Evolutionary conservation across 2,888 invertebrate species (phyloP).

Genomic region (Odontocolon sp.): DNA sequence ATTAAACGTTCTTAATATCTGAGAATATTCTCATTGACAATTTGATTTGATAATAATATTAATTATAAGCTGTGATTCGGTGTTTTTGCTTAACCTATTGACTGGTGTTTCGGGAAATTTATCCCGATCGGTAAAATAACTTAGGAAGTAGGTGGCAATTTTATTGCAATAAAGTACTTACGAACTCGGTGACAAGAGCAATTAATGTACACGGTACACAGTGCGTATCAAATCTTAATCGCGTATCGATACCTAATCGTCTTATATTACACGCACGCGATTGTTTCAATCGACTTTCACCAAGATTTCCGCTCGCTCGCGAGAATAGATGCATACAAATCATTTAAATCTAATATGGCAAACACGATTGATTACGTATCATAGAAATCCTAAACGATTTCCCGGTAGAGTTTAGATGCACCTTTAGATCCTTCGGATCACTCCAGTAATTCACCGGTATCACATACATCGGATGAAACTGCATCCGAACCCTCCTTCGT

Average conservation of each 20-base stretch:
- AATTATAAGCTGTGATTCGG: constrained; percentile 19
- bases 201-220: constrained; percentile 29
- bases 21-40: constrained; percentile 7
- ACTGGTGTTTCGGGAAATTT: constrained; percentile 43
- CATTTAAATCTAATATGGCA: constrained; percentile 41
- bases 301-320: neutral
- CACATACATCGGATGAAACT: constrained; percentile 32
- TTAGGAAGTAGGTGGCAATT: constrained; percentile 2
- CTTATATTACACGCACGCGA: neutral
- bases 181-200: constrained; percentile 6
- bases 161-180: constrained; percentile 17
- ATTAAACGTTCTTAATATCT: constrained; percentile 12
- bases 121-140: constrained; percentile 36
- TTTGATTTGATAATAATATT: constrained; percentile 10
- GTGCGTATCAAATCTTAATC: neutral
- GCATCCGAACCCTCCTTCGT: constrained; percentile 20
- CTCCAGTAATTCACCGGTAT: constrained; percentile 33
- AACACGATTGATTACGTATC: neutral
- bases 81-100: constrained; percentile 45
- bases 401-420: neutral
- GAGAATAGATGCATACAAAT: neutral
- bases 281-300: neutral
- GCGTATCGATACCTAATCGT: too few species aligned
- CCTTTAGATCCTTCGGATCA: neutral
- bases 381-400: neutral